Evolutionary conservation across 1,140 invertebrate genomes (phyloP).

Genomic region (Leptinotarsa undecemlineata): DNA sequence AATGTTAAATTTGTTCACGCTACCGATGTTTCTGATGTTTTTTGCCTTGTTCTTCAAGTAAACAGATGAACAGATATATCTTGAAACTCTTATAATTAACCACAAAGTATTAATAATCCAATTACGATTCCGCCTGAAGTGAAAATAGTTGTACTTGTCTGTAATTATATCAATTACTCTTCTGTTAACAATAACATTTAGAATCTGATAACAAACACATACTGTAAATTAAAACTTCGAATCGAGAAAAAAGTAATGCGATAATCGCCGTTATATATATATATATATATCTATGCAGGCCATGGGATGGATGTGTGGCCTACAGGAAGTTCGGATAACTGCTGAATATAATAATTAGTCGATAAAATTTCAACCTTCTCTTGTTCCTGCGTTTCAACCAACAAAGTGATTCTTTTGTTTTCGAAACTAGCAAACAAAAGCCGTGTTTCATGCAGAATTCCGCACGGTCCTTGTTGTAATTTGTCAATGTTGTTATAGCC

Average conservation of each 20-base stretch:
- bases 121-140: background rate
- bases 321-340: slow-evolving; percentile 2
- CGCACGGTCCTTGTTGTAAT: too few species aligned
- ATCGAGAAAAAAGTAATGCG: slow-evolving; percentile 5
- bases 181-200: background rate
- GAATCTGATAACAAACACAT: background rate
- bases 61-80: too few species aligned
- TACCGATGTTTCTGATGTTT: too few species aligned
- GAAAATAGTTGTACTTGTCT: background rate
- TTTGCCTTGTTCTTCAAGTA: too few species aligned
- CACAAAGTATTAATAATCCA: background rate
- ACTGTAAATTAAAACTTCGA: background rate
- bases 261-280: background rate
- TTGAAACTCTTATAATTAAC: background rate
- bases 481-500: too few species aligned
- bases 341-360: slow-evolving; percentile 6
- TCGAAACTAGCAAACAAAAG: too few species aligned
- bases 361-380: background rate
- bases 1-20: too few species aligned
- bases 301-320: background rate
- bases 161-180: slow-evolving; percentile 8
- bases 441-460: too few species aligned
- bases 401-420: background rate
- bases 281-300: slow-evolving; percentile 2
- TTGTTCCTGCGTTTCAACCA: background rate